Evolutionary conservation across 2,888 invertebrate genomes (phyloP).

Genomic region (Epinotia brunnichana): DNA sequence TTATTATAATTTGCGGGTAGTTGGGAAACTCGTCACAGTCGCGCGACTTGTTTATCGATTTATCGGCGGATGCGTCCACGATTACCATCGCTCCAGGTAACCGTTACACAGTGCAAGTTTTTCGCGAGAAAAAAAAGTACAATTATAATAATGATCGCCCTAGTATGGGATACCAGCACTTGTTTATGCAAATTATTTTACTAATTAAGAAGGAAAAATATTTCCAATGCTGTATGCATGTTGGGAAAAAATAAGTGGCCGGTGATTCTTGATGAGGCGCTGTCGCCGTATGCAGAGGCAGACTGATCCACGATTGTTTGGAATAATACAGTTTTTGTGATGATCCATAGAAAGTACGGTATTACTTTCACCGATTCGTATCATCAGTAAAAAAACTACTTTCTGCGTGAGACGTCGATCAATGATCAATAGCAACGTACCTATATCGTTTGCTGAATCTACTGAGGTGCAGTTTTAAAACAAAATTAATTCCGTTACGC

Average conservation of each 20-base stretch:
- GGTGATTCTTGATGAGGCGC: slow-evolving; percentile 57
- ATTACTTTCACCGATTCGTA: slow-evolving; percentile 49
- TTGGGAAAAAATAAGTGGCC: slow-evolving; percentile 63
- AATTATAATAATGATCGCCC: slow-evolving; percentile 81
- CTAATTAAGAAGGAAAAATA: slow-evolving; percentile 79
- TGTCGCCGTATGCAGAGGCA: slow-evolving; percentile 64
- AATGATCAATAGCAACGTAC: slow-evolving; percentile 41
- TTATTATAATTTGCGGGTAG: slow-evolving; percentile 72
- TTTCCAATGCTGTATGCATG: slow-evolving; percentile 74
- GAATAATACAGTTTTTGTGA: slow-evolving; percentile 40
- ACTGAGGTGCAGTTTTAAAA: slow-evolving; percentile 64
- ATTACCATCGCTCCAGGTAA: slow-evolving; percentile 72
- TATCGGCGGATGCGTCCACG: slow-evolving; percentile 77
- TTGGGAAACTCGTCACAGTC: slow-evolving; percentile 75
- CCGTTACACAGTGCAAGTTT: slow-evolving; percentile 76
- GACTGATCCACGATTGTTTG: slow-evolving; percentile 62
- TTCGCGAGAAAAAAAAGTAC: slow-evolving; percentile 76
- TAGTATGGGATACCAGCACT: slow-evolving; percentile 75
- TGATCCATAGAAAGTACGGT: slow-evolving; percentile 48
- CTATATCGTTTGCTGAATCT: slow-evolving; percentile 56
- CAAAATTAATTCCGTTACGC: slow-evolving; percentile 76
- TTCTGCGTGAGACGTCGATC: slow-evolving; percentile 51
- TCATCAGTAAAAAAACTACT: slow-evolving; percentile 44
- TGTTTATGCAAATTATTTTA: slow-evolving; percentile 77
- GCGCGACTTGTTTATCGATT: slow-evolving; percentile 77